Evolutionary conservation across 1,140 invertebrate genomes (phyloP).

Genomic region (Lepidostoma basale): DNA sequence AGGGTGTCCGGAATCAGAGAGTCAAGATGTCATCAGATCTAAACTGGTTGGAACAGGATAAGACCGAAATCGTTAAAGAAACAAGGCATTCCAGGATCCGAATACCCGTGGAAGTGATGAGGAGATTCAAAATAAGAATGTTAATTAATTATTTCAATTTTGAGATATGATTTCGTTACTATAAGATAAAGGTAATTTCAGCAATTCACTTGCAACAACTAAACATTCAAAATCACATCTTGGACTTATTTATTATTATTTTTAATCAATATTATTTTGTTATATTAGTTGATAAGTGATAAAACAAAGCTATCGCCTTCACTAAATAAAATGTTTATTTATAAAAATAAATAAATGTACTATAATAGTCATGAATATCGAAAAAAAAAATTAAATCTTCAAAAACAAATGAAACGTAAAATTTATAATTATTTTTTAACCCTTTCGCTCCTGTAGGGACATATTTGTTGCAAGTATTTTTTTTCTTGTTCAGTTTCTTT

Average conservation of each 20-base stretch:
- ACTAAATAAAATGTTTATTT: not conserved
- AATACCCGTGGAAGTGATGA: too few species aligned
- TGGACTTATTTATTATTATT: not conserved
- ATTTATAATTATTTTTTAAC: not conserved
- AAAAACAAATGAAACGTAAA: not conserved
- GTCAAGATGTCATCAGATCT: too few species aligned
- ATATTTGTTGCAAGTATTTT: not conserved
- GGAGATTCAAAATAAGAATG: too few species aligned
- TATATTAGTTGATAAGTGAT: constrained; percentile 17
- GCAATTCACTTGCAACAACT: too few species aligned
- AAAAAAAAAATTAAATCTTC: not conserved
- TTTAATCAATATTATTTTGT: not conserved
- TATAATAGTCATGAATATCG: not conserved
- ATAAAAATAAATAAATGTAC: not conserved
- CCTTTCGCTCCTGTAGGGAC: not conserved
- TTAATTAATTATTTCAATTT: too few species aligned
- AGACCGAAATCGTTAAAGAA: too few species aligned
- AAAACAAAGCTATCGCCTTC: constrained; percentile 17
- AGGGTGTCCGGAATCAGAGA: too few species aligned
- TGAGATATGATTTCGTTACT: too few species aligned
- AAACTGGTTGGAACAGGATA: too few species aligned
- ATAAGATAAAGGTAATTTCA: too few species aligned
- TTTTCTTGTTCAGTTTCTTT: not conserved
- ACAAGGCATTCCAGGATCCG: too few species aligned
- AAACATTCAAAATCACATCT: not conserved